Percentiles rank a stretch among this genome's conserved stretches.
Evolutionary conservation across 2,797 vertebrate genomes (phyloP).

Genomic region (Dromococcyx pavoninus): DNA sequence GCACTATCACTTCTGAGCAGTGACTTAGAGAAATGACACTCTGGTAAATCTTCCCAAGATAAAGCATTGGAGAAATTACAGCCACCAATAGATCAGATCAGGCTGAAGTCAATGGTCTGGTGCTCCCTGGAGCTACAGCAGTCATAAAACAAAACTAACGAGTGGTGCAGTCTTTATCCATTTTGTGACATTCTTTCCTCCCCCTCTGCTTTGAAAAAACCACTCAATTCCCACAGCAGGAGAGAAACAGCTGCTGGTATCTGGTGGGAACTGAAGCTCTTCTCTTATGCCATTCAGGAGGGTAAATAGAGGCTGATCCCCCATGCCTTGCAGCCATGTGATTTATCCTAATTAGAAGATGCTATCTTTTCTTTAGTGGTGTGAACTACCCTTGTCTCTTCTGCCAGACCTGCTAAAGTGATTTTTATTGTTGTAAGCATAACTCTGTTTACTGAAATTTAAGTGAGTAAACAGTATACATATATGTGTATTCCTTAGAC

Average conservation of each 20-base stretch:
- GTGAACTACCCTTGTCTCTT: not conserved
- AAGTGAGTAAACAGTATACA: not conserved
- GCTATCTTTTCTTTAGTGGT: not conserved
- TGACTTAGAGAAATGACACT: not conserved
- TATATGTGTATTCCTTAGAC: not conserved
- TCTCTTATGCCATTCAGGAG: not conserved
- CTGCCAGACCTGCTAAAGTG: not conserved
- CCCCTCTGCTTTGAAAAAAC: not conserved
- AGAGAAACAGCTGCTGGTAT: not conserved
- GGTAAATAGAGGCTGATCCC: not conserved
- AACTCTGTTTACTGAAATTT: not conserved
- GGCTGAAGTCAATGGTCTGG: not conserved
- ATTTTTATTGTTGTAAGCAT: not conserved
- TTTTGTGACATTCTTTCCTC: not conserved
- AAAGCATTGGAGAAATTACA: not conserved
- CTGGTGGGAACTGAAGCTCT: not conserved
- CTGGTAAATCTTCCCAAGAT: not conserved
- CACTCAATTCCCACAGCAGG: not conserved
- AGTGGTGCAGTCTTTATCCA: not conserved
- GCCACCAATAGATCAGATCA: not conserved
- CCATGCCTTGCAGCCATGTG: accelerated
- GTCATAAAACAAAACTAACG: not conserved
- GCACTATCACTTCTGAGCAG: not conserved
- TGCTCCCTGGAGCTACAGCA: not conserved
- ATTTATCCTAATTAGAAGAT: not conserved